Evolutionary conservation across 2,113 vertebrate species (phyloP), one percentile per base, ranked within the genome.

Genomic region (Tympanuchus pallidicinctus): DNA sequence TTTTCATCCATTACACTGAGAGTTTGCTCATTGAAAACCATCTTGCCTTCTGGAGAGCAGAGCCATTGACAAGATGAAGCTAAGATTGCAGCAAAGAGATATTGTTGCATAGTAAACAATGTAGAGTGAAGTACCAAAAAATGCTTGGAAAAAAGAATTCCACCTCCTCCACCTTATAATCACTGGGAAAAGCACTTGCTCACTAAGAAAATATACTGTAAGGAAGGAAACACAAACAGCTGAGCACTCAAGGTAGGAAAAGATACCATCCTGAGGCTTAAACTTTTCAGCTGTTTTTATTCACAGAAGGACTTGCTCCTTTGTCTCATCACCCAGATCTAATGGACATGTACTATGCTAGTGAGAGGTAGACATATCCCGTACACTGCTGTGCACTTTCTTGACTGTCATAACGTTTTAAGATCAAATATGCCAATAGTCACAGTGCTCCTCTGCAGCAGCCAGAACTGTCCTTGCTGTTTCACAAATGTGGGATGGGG

Each of bases 1-100:
- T 89, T 91, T 95, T 77, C 78, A 90, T 90, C 67, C 66, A 24
- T 82, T 93, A 63, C 40, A 27, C 1, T 57, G 83, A 88, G 79
- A 50, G 72, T 73, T 91, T 92, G 50, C 61, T 85, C 63, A 32
- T 30, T 86, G 90, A 82, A 91, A 78, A 89, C 45, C 79, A 64
- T 28, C 92, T 81, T 69, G 75, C 56, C 19, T 48, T 73, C 73
- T 94, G 60, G 69, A 91, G 71, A 83, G 54, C 19, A 21, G 18
- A 73, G 57, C 32, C 32, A 6, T 86, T 89, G 12, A 11, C 40
- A 24, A 75, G 61, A 42, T 43, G 81, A 59, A 81, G 63, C 82
- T 38, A 52, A 89, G 85, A 73, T 56, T 82, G 20, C 27, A 42
- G 65, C 25, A 71, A 78, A 63, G 74, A 63, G 60, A 63, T 63